Evolutionary conservation across 2,888 invertebrate genomes (phyloP).

Genomic region (Calliphora vomitoria): DNA sequence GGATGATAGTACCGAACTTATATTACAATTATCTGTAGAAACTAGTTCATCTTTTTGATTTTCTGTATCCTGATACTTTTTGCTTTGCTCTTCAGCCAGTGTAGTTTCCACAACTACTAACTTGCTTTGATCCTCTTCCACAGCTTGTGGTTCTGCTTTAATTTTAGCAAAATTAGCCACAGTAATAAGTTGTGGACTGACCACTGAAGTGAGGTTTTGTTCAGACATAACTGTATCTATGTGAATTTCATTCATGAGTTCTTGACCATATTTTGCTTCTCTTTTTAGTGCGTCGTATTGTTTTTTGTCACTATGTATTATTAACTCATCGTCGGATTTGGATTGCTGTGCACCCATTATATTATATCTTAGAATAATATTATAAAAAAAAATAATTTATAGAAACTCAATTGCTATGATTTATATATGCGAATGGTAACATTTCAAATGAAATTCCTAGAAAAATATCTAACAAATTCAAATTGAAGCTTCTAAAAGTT

Average conservation of each 20-base stretch:
- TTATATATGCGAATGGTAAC: not conserved
- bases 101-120: not conserved
- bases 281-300: not conserved
- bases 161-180: conserved; percentile 50
- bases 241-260: not conserved
- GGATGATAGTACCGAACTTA: not conserved
- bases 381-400: not conserved
- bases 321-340: not conserved
- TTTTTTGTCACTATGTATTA: not conserved
- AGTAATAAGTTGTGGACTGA: not conserved
- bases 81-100: not conserved
- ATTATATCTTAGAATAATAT: not conserved
- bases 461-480: not conserved
- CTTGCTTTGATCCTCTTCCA: not conserved
- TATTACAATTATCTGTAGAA: not conserved
- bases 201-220: not conserved
- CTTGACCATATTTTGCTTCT: not conserved
- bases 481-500: not conserved
- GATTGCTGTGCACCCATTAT: conserved; percentile 23
- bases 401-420: not conserved
- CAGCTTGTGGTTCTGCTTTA: not conserved
- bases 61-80: not conserved
- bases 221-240: conserved; percentile 11
- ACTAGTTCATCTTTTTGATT: not conserved
- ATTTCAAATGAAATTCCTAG: not conserved